A percentile compares a stretch with the other conserved stretches of the same genome.
phyloP scores from a whole-genome alignment of 2,888 invertebrate genomes.

The Lochmaea crataegi region DNA sequence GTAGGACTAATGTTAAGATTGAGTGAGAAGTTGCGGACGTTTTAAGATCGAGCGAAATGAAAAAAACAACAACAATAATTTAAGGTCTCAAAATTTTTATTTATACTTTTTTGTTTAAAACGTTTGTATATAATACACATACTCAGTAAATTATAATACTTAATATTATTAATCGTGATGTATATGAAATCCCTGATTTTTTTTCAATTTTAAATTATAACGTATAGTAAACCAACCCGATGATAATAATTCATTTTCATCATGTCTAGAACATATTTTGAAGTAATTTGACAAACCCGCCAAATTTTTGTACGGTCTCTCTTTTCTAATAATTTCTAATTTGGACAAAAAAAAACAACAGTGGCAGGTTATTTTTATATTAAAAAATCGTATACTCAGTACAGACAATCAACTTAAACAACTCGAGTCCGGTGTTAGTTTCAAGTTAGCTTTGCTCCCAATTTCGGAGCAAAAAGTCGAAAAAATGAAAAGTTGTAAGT shows the following conservation, averaged over 20 bases:
- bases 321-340: no score
- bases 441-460: no score
- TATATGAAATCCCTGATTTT: constrained; percentile 7
- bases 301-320: background rate
- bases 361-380: background rate
- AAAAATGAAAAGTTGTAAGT: no score
- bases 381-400: background rate
- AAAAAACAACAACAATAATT: background rate
- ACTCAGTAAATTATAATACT: background rate
- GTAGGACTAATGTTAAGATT: no score
- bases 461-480: no score
- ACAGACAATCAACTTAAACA: background rate
- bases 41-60: no score
- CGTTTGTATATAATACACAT: background rate
- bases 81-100: background rate
- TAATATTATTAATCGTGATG: background rate
- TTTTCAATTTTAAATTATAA: background rate
- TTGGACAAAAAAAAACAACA: no score
- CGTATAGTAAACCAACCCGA: background rate
- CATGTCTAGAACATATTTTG: constrained; percentile 2
- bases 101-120: constrained; percentile 1
- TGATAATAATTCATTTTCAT: no score
- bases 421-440: no score
- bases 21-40: no score
- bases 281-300: no score